Base-by-base conservation (phyloP, 2,113 vertebrate genomes). In the Rhipidura dahli region DNA sequence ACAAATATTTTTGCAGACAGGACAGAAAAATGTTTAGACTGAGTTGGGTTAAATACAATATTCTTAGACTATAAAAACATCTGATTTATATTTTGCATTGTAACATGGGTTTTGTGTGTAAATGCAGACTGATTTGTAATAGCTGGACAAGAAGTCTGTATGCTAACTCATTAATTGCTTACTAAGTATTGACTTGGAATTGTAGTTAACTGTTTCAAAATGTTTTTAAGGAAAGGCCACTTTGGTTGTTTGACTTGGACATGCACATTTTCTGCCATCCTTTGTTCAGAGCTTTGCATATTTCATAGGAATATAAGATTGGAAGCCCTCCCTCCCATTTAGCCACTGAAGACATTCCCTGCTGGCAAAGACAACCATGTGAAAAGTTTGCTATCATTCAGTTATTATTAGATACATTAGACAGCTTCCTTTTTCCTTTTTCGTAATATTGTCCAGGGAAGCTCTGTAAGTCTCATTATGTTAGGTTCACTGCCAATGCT, bases 351-450 rank as follows among this genome's bases (percentile, higher is more conserved):
- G 53, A 76, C n/a, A 69, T 69, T 86, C 89, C 86, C 71, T 79
- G 44, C 83, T 88, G 83, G 60, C 66, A 63, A 78, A 76, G 79
- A 88, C 79, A 78, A 44, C n/a, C 54, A 20, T 31, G 64, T 73
- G 50, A 90, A 63, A 35, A 89, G 70, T 57, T 91, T 83, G 81
- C 57, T 83, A 72, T 65, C 81, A 61, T 69, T 87, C 57, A 57
- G 73, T 76, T 96, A 95, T 95, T 95, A 75, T 93, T 95, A 96
- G 93, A 89, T 57, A 89, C 18, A 65, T 96, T 91, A 83, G 42
- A 76, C 81, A 93, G 93, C 70, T 95, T 97, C 81, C 91, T 93
- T 94, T 93, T 86, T 77, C 89, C 69, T 93, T 89, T 95, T 87
- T 47, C 83, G 83, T 69, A 77, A 86, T 84, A 92, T 72, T 82